phyloP scores from a whole-genome alignment of 2,888 invertebrate species.

The Lochmaea crataegi region DNA sequence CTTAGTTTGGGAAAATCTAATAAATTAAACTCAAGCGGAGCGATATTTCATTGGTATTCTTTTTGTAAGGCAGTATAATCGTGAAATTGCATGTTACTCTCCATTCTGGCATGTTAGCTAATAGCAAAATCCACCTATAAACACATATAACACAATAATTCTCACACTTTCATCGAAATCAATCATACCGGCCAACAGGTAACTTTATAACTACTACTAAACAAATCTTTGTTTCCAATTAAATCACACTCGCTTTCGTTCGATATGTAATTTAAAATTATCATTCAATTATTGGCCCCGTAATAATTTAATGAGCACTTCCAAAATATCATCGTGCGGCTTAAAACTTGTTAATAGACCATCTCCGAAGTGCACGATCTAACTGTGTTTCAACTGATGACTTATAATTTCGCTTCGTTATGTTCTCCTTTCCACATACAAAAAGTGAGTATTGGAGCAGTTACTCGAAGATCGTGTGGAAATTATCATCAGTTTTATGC shows the following conservation, averaged over 20 bases:
- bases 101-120: slow-evolving; percentile 6
- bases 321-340: slow-evolving; percentile 42
- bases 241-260: slow-evolving; percentile 27
- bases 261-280: slow-evolving; percentile 33
- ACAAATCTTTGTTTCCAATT: slow-evolving; percentile 24
- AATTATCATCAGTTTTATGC: slow-evolving; percentile 22
- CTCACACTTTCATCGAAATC: slow-evolving; percentile 46
- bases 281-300: slow-evolving; percentile 37
- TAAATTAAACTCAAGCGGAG: too few relatives aligned
- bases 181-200: slow-evolving; percentile 34
- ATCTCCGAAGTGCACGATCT: slow-evolving; percentile 35
- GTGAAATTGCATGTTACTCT: neutral
- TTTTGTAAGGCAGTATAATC: slow-evolving; percentile 10
- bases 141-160: slow-evolving; percentile 35
- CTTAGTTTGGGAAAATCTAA: too few relatives aligned
- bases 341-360: slow-evolving; percentile 35
- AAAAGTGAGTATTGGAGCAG: slow-evolving; percentile 23
- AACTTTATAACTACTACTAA: slow-evolving; percentile 29
- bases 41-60: neutral
- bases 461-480: slow-evolving; percentile 22
- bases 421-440: slow-evolving; percentile 36
- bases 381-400: slow-evolving; percentile 35
- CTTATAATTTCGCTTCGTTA: slow-evolving; percentile 35
- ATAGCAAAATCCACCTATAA: slow-evolving; percentile 17
- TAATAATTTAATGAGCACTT: slow-evolving; percentile 41